These are phyloP conservation scores for Ifrita kowaldi DNA, from an alignment of 2,113 vertebrate species.

Conservation along the genomic window DNA sequence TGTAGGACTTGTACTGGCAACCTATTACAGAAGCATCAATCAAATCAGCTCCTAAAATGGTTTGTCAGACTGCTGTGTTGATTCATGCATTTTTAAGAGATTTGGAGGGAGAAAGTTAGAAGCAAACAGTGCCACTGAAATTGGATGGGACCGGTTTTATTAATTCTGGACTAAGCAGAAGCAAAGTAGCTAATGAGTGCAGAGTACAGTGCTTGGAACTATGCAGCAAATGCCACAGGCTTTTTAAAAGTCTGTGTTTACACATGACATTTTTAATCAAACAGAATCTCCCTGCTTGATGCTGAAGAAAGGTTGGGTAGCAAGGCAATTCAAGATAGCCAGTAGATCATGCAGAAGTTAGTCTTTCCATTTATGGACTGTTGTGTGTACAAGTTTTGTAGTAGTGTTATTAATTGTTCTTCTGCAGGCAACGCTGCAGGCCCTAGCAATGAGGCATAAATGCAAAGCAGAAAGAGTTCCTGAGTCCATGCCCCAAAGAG, in stretches of 20 bases:
- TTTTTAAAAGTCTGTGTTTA: not conserved
- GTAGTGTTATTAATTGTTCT: not conserved
- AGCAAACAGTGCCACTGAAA: not conserved
- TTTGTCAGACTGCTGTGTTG: not conserved
- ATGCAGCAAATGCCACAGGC: not conserved
- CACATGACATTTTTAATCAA: not conserved
- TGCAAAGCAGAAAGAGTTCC: not conserved
- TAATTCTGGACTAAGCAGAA: not conserved
- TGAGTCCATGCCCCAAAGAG: not conserved
- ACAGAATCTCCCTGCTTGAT: not conserved
- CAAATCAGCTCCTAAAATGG: slow-evolving; percentile 33
- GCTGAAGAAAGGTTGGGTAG: not conserved
- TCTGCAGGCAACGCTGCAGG: not conserved
- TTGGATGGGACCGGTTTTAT: not conserved
- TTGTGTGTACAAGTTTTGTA: not conserved
- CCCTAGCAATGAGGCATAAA: not conserved
- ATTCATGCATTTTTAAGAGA: slow-evolving; percentile 20
- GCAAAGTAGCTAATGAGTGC: not conserved
- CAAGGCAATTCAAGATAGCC: not conserved
- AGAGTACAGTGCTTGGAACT: not conserved
- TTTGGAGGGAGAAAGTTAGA: not conserved
- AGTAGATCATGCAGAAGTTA: not conserved
- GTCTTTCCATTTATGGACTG: not conserved
- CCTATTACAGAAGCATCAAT: slow-evolving; percentile 56
- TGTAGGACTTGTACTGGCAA: slow-evolving; percentile 37